Base-by-base conservation (phyloP, 2,797 vertebrate species). In the Pangasius mekongensis region DNA sequence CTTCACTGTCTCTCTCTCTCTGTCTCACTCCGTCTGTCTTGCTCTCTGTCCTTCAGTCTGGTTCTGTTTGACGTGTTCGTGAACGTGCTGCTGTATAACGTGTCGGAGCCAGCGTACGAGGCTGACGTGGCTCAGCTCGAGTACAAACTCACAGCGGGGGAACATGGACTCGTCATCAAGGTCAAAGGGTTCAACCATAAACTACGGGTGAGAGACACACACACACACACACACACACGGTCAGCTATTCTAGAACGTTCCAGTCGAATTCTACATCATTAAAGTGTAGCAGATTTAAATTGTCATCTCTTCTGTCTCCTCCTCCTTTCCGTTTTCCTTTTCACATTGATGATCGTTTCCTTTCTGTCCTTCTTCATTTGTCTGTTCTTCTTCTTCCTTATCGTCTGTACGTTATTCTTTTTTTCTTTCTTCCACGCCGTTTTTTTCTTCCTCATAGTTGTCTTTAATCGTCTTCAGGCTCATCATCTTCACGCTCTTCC, bases 131-230 rank as follows among this genome's bases (percentile, higher is more conserved):
- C 98, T 54, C 98, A 99, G 94, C 87, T 99, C 92, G 98, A 98
- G 84, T 98, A 99, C 88, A 99, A 98, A 86, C 94, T 99, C 76
- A 95, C 97, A 77, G 97, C 97, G 4, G 98, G 97, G 52, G 98
- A 99, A 89, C 97, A 99, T 0, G 98, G 98, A 87, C 93, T 99
- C 36, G 94, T 98, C 90, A 95, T 99, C 92, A 96, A 97, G 93
- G 97, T 98, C 90, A 99, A 98, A 91, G 98, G 98, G 84, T 99
- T 99, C 93, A 98, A 99, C 94, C 97, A 99, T 92, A 99, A 99
- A 92, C 96, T 99, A 91, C 96, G 97, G 87, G 98, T 99, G 93
- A 98, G 97, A 97, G 18, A 27, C 71, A 22, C 8, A 24, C 36
- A 73, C 36, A 73, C 5, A n/a, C 64, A 66, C n/a, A 71, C 8